A percentile compares a stretch with the other conserved stretches of the same genome.
phyloP scores from a whole-genome alignment of 1,140 invertebrate species.

The Subanguina moxae region DNA sequence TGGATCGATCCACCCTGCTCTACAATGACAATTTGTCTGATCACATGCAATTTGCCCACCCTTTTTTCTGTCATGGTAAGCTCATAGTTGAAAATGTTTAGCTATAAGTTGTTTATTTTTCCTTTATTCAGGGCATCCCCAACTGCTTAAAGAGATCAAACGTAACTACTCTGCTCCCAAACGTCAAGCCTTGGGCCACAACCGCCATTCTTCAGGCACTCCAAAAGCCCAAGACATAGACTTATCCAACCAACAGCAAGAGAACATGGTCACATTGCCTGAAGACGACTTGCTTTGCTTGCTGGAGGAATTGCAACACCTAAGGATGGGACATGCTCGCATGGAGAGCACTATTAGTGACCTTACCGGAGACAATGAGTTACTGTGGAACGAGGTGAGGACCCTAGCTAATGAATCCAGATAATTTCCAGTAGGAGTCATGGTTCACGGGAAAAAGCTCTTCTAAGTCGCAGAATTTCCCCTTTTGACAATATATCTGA shows the following conservation, averaged over 20 bases:
- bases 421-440: no score
- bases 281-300: constrained; percentile 7
- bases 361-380: constrained; percentile 6
- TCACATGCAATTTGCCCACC: constrained; percentile 5
- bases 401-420: no score
- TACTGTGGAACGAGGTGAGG: constrained; percentile 3
- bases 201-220: no score
- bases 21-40: constrained; percentile 3
- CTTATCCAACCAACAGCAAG: background rate
- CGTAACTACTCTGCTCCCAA: background rate
- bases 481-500: no score
- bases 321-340: background rate
- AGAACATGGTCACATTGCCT: constrained; percentile 7
- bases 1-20: constrained; percentile 1
- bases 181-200: background rate
- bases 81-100: background rate
- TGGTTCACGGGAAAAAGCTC: no score
- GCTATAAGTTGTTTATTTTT: background rate
- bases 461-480: no score
- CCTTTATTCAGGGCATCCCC: background rate
- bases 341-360: constrained; percentile 6
- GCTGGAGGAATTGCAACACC: constrained; percentile 7
- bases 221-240: no score
- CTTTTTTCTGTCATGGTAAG: background rate
- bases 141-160: constrained; percentile 5